Evolutionary conservation across 2,113 vertebrate genomes (phyloP).

Genomic region (Passer domesticus): DNA sequence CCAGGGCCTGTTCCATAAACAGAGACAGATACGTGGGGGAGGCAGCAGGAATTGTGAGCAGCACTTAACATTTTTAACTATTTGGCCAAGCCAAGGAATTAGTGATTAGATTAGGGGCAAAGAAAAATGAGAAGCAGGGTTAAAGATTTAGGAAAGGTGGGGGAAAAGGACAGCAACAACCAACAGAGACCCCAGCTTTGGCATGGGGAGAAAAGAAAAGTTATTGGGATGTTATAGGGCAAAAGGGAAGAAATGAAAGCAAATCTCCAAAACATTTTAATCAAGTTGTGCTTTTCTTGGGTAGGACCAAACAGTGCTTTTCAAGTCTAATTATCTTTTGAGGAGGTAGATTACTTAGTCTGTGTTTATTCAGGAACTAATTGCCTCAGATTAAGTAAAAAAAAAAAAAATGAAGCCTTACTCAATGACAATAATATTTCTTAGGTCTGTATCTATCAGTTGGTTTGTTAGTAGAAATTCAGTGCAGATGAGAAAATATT

Average conservation of each 20-base stretch:
- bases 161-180: background rate
- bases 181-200: background rate
- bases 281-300: slow-evolving; percentile 29
- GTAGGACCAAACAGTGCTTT: background rate
- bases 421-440: slow-evolving; percentile 20
- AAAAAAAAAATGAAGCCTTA: slow-evolving; percentile 17
- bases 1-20: slow-evolving; percentile 80
- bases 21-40: slow-evolving; percentile 81
- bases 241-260: slow-evolving; percentile 50
- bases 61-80: slow-evolving; percentile 82
- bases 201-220: background rate
- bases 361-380: slow-evolving; percentile 59
- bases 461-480: background rate
- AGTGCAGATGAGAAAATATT: background rate
- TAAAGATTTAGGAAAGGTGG: slow-evolving; percentile 9
- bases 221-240: background rate
- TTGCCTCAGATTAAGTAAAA: slow-evolving; percentile 45
- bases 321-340: slow-evolving; percentile 38
- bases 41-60: slow-evolving; percentile 66
- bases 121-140: slow-evolving; percentile 52
- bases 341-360: slow-evolving; percentile 50
- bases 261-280: slow-evolving; percentile 42
- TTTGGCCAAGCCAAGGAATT: slow-evolving; percentile 76
- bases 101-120: slow-evolving; percentile 76
- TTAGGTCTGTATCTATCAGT: background rate